These are phyloP conservation scores for Lagorchestes hirsutus DNA, from an alignment of 2,797 vertebrate species.

Conservation along the genomic window DNA sequence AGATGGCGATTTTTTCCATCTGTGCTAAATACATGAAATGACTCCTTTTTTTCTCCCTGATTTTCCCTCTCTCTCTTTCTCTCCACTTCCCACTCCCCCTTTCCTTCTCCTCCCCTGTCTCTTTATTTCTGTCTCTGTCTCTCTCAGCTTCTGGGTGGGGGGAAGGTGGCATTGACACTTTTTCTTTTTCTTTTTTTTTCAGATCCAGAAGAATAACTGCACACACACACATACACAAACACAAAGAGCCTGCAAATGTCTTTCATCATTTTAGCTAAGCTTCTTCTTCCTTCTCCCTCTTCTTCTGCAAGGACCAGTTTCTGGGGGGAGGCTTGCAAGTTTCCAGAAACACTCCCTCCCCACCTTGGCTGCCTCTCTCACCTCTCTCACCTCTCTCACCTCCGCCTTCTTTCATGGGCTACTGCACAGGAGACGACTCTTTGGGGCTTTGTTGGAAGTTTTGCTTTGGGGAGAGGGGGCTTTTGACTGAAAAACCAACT, in stretches of 20 bases:
- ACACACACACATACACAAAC: slow-evolving; percentile 70
- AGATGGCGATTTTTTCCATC: neutral
- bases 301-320: slow-evolving; percentile 85
- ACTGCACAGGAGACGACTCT: slow-evolving; percentile 76
- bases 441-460: slow-evolving; percentile 69
- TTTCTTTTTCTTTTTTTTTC: slow-evolving; percentile 86
- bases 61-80: neutral
- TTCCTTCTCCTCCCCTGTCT: neutral
- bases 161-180: slow-evolving; percentile 84
- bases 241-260: slow-evolving; percentile 85
- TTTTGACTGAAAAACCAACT: slow-evolving; percentile 42
- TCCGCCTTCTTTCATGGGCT: slow-evolving; percentile 75
- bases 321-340: slow-evolving; percentile 84
- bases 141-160: slow-evolving; percentile 70
- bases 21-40: neutral
- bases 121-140: slow-evolving; percentile 44
- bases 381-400: slow-evolving; percentile 80
- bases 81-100: neutral
- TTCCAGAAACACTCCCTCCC: slow-evolving; percentile 67
- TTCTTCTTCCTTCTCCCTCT: slow-evolving; percentile 84
- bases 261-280: slow-evolving; percentile 87
- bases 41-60: neutral
- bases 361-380: slow-evolving; percentile 73
- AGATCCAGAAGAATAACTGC: slow-evolving; percentile 88
- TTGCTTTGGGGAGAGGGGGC: slow-evolving; percentile 45